Evolutionary conservation across 2,113 vertebrate genomes (phyloP), one percentile per base, ranked within the genome.

Genomic region (Dasyurus viverrinus): DNA sequence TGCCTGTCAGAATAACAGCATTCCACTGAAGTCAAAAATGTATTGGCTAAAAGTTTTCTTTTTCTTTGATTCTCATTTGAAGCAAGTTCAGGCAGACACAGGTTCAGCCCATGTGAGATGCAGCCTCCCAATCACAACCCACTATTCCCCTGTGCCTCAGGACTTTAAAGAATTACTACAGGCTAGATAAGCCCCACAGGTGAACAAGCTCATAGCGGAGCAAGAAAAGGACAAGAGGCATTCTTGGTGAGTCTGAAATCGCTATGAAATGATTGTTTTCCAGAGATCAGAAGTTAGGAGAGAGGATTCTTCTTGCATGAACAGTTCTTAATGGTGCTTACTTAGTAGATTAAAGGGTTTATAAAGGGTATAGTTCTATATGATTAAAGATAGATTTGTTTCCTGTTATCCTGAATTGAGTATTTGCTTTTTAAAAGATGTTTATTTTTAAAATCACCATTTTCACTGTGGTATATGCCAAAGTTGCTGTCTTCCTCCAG

Each of bases 121-220:
- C 93, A 96, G 95, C 96, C 97, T 97, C 98, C 98, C 99, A 98
- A 98, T 98, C 98, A 98, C 96, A 93, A 92, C 90, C 93, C 93
- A 89, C 92, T 23, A 42, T 96, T 54, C 90, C 92, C 96, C 23
- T 54, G 94, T 95, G n/a, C 96, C 47, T 47, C 94, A 96, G 93
- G 57, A 42, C 36, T 96, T 98, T 96, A 97, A 98, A 98, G 95
- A 90, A 76, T 76, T 60, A 91, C 0, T 0, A 42, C 94, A 52
- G 57, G 42, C 46, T 89, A 96, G 96, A 92, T 94, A 0, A 0
- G 90, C 92, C 91, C 48, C 93, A 89, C 84, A 94, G 93, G 96
- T 93, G 96, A n/a, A 53, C 60, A 0, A 0, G 48, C 8, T 5
- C 93, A 55, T 54, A 92, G 52, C 27, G 0, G 25, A 96, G 92